Percentiles rank a stretch among this genome's conserved stretches.
Evolutionary conservation across 2,113 vertebrate species (phyloP).

Genomic region (Coryphaenoides rupestris): DNA sequence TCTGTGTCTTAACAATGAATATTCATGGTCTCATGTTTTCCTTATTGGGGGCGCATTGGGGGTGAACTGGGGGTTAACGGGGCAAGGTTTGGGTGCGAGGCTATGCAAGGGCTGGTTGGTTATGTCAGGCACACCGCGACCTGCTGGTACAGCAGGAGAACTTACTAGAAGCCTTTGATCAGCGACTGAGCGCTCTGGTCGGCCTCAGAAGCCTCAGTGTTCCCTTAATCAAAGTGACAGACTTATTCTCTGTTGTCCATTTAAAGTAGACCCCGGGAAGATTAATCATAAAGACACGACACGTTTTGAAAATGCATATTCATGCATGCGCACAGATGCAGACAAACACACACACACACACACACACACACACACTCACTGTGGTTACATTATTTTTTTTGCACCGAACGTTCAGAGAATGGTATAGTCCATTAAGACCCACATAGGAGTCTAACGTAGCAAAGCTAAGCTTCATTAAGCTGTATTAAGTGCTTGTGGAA

Average conservation of each 20-base stretch:
- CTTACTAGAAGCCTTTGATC: conserved; percentile 21
- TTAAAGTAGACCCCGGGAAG: conserved; percentile 28
- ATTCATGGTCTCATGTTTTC: too few species aligned
- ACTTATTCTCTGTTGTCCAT: conserved; percentile 22
- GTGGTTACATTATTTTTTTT: conserved; percentile 16
- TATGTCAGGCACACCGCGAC: conserved; percentile 11
- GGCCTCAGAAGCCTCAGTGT: conserved; percentile 26
- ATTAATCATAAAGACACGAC: conserved; percentile 21
- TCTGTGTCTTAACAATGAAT: too few species aligned
- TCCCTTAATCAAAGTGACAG: conserved; percentile 33
- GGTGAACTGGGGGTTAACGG: neutral
- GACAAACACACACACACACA: conserved; percentile 6
- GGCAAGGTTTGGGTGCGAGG: neutral
- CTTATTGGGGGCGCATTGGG: too few species aligned
- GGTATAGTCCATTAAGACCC: conserved; percentile 15
- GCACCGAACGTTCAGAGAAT: conserved; percentile 17
- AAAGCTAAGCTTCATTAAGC: conserved; percentile 22
- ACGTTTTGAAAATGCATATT: conserved; percentile 3
- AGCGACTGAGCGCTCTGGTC: conserved; percentile 25
- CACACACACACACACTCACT: conserved; percentile 7
- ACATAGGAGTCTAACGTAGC: conserved; percentile 25
- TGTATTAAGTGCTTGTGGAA: conserved; percentile 25
- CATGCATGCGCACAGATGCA: neutral
- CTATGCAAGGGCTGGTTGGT: conserved; percentile 15
- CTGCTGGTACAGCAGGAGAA: conserved; percentile 22